These are phyloP conservation scores for Hesperophylax magnus DNA, from an alignment of 1,140 invertebrate species.

Conservation along the genomic window DNA sequence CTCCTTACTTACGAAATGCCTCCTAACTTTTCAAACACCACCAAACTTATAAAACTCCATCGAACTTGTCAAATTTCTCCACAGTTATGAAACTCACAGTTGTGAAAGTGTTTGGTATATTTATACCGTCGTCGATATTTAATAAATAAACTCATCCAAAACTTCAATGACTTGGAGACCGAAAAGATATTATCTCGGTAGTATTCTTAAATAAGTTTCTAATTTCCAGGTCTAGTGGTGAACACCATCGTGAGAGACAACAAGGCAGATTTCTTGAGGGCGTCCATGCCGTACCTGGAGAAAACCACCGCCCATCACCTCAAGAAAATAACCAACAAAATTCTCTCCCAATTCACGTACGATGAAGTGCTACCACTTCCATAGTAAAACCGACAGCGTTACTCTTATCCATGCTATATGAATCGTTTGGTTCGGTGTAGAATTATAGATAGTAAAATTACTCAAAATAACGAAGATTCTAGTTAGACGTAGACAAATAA, in stretches of 20 bases:
- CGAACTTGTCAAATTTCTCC: not conserved
- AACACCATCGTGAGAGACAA: constrained; percentile 77
- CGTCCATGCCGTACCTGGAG: constrained; percentile 74
- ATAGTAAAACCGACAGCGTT: constrained; percentile 50
- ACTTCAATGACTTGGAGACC: not conserved
- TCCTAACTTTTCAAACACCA: too few relatives aligned
- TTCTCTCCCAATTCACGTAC: constrained; percentile 70
- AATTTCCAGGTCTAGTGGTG: constrained; percentile 68
- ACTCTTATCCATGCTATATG: too few relatives aligned
- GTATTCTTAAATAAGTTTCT: not conserved
- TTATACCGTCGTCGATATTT: too few relatives aligned
- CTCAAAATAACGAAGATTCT: too few relatives aligned
- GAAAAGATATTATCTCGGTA: not conserved
- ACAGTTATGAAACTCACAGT: not conserved
- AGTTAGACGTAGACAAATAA: too few relatives aligned
- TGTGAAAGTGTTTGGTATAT: too few relatives aligned
- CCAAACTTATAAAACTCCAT: not conserved
- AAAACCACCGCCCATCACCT: constrained; percentile 71
- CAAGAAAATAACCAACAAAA: constrained; percentile 71
- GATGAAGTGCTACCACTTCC: constrained; percentile 73
- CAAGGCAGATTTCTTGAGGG: constrained; percentile 72
- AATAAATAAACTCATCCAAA: too few relatives aligned
- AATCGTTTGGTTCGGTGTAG: too few relatives aligned
- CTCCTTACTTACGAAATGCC: not conserved
- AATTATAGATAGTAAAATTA: too few relatives aligned